phyloP scores from a whole-genome alignment of 2,113 vertebrate species.

The Taurulus bubalis region DNA sequence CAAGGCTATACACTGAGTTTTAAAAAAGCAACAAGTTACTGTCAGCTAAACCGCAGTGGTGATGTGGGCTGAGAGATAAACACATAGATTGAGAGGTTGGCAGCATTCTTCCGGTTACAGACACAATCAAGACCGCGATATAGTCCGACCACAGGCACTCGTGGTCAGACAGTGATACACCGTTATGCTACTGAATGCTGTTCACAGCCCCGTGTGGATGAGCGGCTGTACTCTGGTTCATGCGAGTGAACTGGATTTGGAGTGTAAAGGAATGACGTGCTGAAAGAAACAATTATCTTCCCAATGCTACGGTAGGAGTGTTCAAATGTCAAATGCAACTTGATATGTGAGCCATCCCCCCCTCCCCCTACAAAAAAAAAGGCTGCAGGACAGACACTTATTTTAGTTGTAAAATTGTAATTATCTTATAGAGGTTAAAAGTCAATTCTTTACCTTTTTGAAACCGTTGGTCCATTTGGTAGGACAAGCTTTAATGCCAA shows the following conservation, averaged over 20 bases:
- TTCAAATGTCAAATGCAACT: not conserved
- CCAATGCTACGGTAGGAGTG: not conserved
- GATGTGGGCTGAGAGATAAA: slow-evolving; percentile 71
- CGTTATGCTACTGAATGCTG: slow-evolving; percentile 27
- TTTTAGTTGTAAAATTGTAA: not conserved
- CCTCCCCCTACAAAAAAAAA: too few species aligned
- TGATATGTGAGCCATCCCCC: not conserved
- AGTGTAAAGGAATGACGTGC: not conserved
- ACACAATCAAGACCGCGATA: slow-evolving; percentile 70
- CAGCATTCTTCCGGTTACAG: slow-evolving; percentile 66
- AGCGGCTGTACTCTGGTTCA: slow-evolving; percentile 17
- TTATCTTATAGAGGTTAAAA: not conserved
- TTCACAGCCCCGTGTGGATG: slow-evolving; percentile 21
- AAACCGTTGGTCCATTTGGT: not conserved
- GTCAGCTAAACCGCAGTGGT: slow-evolving; percentile 53
- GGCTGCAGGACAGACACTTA: too few species aligned
- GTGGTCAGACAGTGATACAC: slow-evolving; percentile 55
- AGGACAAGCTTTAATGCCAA: not conserved
- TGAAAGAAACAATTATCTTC: not conserved
- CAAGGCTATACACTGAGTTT: slow-evolving; percentile 34
- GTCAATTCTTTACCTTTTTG: not conserved
- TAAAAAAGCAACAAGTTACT: slow-evolving; percentile 65
- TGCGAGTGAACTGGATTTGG: not conserved
- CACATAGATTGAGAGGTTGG: slow-evolving; percentile 57
- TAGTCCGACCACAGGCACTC: slow-evolving; percentile 62